Evolutionary conservation across 2,797 vertebrate genomes (phyloP), one percentile per base, ranked within the genome.

Genomic region (Gallinago nigripennis): DNA sequence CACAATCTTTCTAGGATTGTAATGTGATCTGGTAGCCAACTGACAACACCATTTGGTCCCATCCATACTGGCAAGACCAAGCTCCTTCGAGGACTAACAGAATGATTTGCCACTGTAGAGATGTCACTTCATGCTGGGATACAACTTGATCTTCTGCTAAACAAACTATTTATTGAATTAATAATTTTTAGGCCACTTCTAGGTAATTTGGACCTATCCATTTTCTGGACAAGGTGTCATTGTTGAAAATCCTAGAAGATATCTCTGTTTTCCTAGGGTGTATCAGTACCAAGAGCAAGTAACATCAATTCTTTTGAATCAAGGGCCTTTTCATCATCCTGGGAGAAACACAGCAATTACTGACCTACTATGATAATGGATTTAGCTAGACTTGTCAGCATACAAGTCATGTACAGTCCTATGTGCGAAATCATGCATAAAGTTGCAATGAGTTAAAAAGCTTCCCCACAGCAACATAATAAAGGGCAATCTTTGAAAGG

Each of bases 1-100:
- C 72, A 76, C 69, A 79, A 82, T 80, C 85, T 70, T 88, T 95
- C 90, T 63, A 92, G 85, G 87, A 73, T 6, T 84, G 92, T 53
- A 91, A 91, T 25, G 35, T 73, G 70, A 96, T 82, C 88, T 82
- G 43, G n/a, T 84, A 82, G 51, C 35, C 82, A 94, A 90, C 50
- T 61, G 80, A 83, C n/a, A 78, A 1, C 60, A 53, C 50, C 30
- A 37, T 39, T 72, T 43, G 58, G 82, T 81, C 20, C 35, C 33
- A 9, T 45, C 46, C 43, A 4, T 41, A 43, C 46, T 43, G 50
- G 72, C 94, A 93, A 90, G 51, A 76, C 72, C 70, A 91, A 83
- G 54, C 6, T 46, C 46, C 35, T 91, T 95, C 0, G 19, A 91
- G 70, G 85, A 90, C 45, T 80, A 13, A 5, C 21, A 35, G 54